Evolutionary conservation across 2,797 vertebrate species (phyloP), one percentile per base, ranked within the genome.

Genomic region (Chrosomus eos): DNA sequence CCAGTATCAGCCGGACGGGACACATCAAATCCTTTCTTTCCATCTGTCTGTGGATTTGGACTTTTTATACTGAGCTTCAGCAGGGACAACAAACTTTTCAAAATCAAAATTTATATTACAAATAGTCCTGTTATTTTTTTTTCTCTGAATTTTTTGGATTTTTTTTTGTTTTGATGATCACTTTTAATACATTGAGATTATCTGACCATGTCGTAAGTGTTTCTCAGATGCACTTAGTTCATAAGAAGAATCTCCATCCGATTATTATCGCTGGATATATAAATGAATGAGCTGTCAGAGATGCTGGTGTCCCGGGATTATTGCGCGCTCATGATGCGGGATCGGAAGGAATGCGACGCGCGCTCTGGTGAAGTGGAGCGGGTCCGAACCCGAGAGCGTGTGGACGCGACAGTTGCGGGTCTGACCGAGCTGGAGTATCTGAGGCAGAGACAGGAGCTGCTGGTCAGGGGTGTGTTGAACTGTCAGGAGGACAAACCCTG

Each of bases 401-500:
- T 97, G 92, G 96, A 97, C 85, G 97, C 96, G 90, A 94, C 96
- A 38, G 92, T 95, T 88, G 97, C 96, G 60, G 97, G 96, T 4
- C 92, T 98, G 87, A 95, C 92, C n/a, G 97, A 98, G 93, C 94
- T 98, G 95, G 95, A 95, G n/a, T 93, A 93, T 88, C 93, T 98
- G 91, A 93, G 96, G 83, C 95, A 94, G 89, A 94, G 96, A 81
- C 97, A 98, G 91, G 95, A 97, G 92, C 90, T 93, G 89, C 94
- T 97, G 92, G 97, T 98, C 86, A 92, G 93, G 77, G 90, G 94
- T 28, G 95, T 94, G 19, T 90, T 98, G 87, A 93, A 90, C 81
- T 85, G 86, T 74, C 88, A 76, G 2, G 76, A 88, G 91, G 95
- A 96, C 89, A 95, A 95, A 89, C 86, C 83, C 21, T 73, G 21